Evolutionary conservation across 2,113 vertebrate species (phyloP), one percentile per base, ranked within the genome.

Genomic region (Oxyruncus cristatus): DNA sequence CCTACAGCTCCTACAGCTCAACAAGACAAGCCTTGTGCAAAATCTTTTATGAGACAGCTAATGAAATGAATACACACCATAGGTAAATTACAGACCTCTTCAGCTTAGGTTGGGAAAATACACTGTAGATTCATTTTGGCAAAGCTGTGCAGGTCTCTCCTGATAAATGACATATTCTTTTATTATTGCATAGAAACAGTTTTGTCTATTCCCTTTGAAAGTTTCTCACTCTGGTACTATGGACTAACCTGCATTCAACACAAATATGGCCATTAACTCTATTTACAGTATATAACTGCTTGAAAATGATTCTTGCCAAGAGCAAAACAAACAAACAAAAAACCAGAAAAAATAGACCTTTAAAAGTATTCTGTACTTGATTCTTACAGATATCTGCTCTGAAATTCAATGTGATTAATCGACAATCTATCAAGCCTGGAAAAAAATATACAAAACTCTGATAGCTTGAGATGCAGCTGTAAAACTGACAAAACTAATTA

Each of bases 1-100:
- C 83, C 76, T 74, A 66, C 79, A 89, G 74, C 93, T 95, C 50
- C 79, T 93, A 92, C 77, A 92, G 78, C 63, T 93, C 91, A 91
- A 82, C 85, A 85, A 85, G 80, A 93, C 93, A 97, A 96, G 84
- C 68, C 61, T 73, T 80, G 66, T 68, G 53, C 58, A 73, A 94
- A 96, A 73, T 61, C 41, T 76, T 86, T 47, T 47, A 87, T 74
- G 50, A 72, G 61, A 76, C 47, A 87, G 56, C 39, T 92, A 84
- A 92, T 82, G 47, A 94, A 92, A 89, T 65, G 41, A 89, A 94
- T 85, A 68, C 0, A 2, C 68, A 47, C 75, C 56, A 70, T 4
- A 37, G 49, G 39, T 44, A 87, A 91, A 92, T 80, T 72, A 85
- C 50, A 88, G 47, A 95, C 21, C 42, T 35, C 27, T 49, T 77